These are phyloP conservation scores for Hydrotaea diabolus DNA, from an alignment of 2,888 invertebrate genomes.

Conservation along the genomic window DNA sequence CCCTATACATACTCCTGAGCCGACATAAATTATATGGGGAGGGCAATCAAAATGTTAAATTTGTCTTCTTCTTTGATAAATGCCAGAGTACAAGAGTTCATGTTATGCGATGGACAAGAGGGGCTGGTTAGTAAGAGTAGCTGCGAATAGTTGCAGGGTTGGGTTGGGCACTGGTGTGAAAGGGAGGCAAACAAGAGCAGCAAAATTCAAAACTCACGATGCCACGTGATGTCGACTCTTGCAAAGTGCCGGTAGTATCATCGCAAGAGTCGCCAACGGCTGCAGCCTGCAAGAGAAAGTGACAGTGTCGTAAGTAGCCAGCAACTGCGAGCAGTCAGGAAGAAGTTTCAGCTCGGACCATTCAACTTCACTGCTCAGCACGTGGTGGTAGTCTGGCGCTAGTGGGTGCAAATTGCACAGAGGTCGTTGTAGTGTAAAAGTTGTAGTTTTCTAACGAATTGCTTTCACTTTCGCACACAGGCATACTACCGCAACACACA, in stretches of 20 bases:
- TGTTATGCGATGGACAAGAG: too few relatives aligned
- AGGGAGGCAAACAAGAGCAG: background rate
- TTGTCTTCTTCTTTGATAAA: too few relatives aligned
- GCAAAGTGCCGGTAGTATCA: too few relatives aligned
- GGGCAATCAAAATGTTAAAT: too few relatives aligned
- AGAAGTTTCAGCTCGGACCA: background rate
- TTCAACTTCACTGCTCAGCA: background rate
- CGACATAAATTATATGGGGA: too few relatives aligned
- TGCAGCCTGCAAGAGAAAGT: conserved; percentile 41
- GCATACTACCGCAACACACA: background rate
- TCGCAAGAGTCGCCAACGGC: conserved; percentile 46
- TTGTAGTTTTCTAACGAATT: conserved; percentile 2
- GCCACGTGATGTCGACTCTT: conserved; percentile 55
- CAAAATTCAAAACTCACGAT: conserved; percentile 48
- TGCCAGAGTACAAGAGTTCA: too few relatives aligned
- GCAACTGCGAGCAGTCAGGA: conserved; percentile 12
- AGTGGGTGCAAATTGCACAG: background rate
- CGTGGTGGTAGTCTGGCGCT: background rate
- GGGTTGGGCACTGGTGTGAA: background rate
- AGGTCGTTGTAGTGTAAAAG: conserved; percentile 13
- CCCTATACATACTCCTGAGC: too few relatives aligned
- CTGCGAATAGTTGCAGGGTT: too few relatives aligned
- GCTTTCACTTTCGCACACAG: conserved; percentile 13
- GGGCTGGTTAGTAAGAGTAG: too few relatives aligned
- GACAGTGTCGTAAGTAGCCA: conserved; percentile 46